Base-by-base conservation (phyloP, 37 sponge, comb jelly and placozoan species). In the Crambe crambe region DNA sequence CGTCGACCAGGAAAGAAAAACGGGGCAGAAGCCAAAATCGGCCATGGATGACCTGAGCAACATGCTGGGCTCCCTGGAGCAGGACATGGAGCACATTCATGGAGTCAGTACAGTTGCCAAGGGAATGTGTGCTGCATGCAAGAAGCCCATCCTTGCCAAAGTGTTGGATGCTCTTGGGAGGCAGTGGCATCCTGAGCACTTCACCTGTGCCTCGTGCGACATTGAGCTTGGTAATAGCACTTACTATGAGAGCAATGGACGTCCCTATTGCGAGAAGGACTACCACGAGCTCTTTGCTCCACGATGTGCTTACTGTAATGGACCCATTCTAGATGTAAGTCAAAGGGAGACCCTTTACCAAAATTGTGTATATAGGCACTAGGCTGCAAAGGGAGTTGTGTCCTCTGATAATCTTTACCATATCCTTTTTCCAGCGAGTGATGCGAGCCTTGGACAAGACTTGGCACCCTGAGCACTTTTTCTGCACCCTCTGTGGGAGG, bases 401-500 rank as follows among this genome's bases (percentile, higher is more conserved):
- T 20, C 63, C 15, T 22, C n/a, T 36, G 4, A 32, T 10, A 3
- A 6, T 72, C 4, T 17, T 25, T 72, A 22, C 17, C 54, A 23
- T 43, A 30, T 17, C 41, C 31, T 10, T 6, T 6, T 21, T 30
- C 39, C 87, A 98, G 98, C 80, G 89, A 18, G 90, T 93, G 72
- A 92, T 96, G 65, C 91, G 93, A 70, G 99, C 99, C 27, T 75
- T 98, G 72, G 88, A 89, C 58, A 89, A 94, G 85, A 91, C 99
- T 0, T 98, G 99, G 99, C 99, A 98, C 84, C 96, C 96, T 1
- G 97, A 98, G 69, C 97, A 96, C 76, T 98, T 98, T 84, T 92
- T 96, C 86, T 98, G 99, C 75, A 82, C 94, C 1, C 87, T 97
- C 62, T 98, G 99, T 72, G 92, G 97, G 47, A 90, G 91, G 61